Base-by-base conservation (phyloP, 2,113 vertebrate genomes). In the Nansenia antarctica region DNA sequence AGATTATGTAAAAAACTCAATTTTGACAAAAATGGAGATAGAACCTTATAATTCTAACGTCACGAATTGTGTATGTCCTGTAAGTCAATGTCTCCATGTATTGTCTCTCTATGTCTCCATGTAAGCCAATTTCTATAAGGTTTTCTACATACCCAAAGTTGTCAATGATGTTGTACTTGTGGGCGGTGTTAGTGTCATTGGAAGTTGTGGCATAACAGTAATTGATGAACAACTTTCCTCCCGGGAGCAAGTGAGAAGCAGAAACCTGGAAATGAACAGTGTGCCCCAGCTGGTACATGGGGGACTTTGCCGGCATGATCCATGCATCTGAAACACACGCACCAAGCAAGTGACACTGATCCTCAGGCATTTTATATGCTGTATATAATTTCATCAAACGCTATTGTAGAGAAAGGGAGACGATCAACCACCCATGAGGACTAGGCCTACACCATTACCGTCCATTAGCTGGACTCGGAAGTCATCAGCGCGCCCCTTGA, bases 401-500 rank as follows among this genome's bases (percentile, higher is more conserved):
- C 24, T 14, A 30, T 9, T 3, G 4, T 58, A 47, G 20, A 5
- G 12, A 18, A 3, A 15, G 14, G 35, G 5, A n/a, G 9, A 62
- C 37, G 11, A 52, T 12, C 26, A 18, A 39, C 15, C 9, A 15
- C 55, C 29, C 27, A 7, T 30, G 18, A 58, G 6, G 2, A n/a
- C 3, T 31, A n/a, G 2, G 1, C n/a, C n/a, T n/a, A 42, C 3
- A 11, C 37, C 11, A 62, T 67, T 55, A 91, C 91, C 88, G 9
- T 90, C 84, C 89, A 91, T 89, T 57, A 90, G 3, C n/a, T 79
- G 67, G 20, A 92, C 87, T 20, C 65, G 63, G 57, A 88, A 91
- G n/a, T 87, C 65, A 30, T 31, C 69, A 2, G 55, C 45, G 29
- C 65, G 67, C 18, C 75, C 73, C 49, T 68, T 82, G 14, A 92